phyloP scores from a whole-genome alignment of 2,113 vertebrate genomes.

The Platichthys flesus region DNA sequence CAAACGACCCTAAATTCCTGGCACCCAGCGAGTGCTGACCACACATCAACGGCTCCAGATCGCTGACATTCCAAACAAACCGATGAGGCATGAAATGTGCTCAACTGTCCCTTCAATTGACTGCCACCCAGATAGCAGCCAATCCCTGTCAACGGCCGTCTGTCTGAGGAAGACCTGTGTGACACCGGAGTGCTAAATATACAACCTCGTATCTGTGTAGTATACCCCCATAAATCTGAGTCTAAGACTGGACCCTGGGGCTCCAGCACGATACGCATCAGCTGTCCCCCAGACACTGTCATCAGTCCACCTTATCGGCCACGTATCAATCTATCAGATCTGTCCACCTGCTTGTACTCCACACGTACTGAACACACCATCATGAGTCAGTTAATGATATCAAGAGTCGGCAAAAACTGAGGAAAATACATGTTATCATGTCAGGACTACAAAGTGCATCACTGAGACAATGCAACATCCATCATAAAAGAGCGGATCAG shows the following conservation, averaged over 20 bases:
- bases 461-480: background rate
- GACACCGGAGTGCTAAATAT: slow-evolving; percentile 61
- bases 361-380: background rate
- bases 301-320: background rate
- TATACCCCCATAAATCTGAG: slow-evolving; percentile 65
- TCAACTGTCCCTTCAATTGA: slow-evolving; percentile 58
- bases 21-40: slow-evolving; percentile 27
- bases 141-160: slow-evolving; percentile 56
- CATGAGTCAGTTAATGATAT: too few relatives aligned
- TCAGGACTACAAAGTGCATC: background rate
- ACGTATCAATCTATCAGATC: background rate
- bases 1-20: slow-evolving; percentile 39
- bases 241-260: slow-evolving; percentile 11
- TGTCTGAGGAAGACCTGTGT: slow-evolving; percentile 46
- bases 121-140: slow-evolving; percentile 67
- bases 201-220: slow-evolving; percentile 34
- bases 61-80: slow-evolving; percentile 63
- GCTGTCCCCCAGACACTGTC: slow-evolving; percentile 2
- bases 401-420: background rate
- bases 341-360: background rate
- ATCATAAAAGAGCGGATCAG: too few relatives aligned
- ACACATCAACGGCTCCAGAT: slow-evolving; percentile 50
- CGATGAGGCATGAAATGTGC: slow-evolving; percentile 37
- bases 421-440: background rate
- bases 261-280: background rate